Conservation (phyloP, 2,888 invertebrate species). For the Geophilus truncorum region DNA sequence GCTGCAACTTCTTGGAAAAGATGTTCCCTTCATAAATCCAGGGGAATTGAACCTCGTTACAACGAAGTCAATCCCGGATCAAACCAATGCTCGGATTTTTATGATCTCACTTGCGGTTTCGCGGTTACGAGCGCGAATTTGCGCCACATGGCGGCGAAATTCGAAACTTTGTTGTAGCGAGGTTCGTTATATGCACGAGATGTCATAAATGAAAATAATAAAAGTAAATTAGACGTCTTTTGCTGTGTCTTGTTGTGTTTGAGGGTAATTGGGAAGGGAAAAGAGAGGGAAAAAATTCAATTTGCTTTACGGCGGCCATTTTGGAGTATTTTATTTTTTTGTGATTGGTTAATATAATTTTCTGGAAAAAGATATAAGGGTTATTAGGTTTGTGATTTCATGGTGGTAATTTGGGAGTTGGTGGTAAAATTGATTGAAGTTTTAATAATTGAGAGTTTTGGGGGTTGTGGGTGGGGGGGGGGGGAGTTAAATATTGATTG, state of each 20-base stretch:
- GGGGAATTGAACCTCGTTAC: not conserved
- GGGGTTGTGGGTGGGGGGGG: no score
- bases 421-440: no score
- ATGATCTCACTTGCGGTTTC: not conserved
- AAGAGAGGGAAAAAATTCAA: no score
- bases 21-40: not conserved
- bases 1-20: not conserved
- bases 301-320: not conserved
- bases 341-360: not conserved
- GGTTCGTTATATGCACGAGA: not conserved
- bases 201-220: not conserved
- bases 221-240: not conserved
- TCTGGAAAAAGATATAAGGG: not conserved
- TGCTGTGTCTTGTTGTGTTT: not conserved
- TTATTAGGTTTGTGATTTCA: not conserved
- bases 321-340: not conserved
- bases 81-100: not conserved
- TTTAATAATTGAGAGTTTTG: not conserved
- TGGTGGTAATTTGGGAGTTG: not conserved
- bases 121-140: not conserved
- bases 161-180: not conserved
- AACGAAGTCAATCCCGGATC: not conserved
- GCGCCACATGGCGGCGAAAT: not conserved
- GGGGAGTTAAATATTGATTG: no score
- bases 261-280: not conserved